Evolutionary conservation across 2,797 vertebrate genomes (phyloP).

Genomic region (Gambusia yucatana): DNA sequence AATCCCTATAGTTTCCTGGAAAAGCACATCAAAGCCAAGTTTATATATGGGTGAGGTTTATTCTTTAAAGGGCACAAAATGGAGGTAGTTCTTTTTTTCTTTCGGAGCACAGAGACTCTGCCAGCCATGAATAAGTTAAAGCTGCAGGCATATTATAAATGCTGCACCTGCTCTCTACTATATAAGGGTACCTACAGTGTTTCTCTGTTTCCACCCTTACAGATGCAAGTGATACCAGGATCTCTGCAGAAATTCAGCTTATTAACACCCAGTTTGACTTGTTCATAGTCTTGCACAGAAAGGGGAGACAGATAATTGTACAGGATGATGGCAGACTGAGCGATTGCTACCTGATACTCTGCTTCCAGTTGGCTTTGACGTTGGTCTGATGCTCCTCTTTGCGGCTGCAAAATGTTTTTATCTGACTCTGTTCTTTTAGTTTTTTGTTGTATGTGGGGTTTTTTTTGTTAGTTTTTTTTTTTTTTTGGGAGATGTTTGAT

Average conservation of each 20-base stretch:
- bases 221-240: constrained; percentile 16
- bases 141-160: background rate
- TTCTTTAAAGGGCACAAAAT: constrained; percentile 4
- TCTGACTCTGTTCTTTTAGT: constrained; percentile 1
- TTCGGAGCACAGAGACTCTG: background rate
- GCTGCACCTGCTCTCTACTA: constrained; percentile 19
- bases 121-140: constrained; percentile 9
- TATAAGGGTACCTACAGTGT: constrained; percentile 18
- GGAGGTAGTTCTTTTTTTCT: background rate
- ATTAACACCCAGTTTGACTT: constrained; percentile 37
- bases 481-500: background rate
- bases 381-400: constrained; percentile 26
- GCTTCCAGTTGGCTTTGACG: constrained; percentile 23
- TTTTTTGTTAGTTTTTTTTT: background rate
- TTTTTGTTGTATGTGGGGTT: background rate
- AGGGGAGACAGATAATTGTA: constrained; percentile 32
- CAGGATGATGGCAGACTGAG: constrained; percentile 28
- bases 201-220: background rate
- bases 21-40: background rate
- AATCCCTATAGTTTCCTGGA: background rate
- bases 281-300: constrained; percentile 21
- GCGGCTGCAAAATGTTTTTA: constrained; percentile 13
- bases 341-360: constrained; percentile 44
- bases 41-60: background rate
- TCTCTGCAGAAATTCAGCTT: constrained; percentile 36